phyloP scores from a whole-genome alignment of 1,140 invertebrate species.

The Drosophila ambigua region DNA sequence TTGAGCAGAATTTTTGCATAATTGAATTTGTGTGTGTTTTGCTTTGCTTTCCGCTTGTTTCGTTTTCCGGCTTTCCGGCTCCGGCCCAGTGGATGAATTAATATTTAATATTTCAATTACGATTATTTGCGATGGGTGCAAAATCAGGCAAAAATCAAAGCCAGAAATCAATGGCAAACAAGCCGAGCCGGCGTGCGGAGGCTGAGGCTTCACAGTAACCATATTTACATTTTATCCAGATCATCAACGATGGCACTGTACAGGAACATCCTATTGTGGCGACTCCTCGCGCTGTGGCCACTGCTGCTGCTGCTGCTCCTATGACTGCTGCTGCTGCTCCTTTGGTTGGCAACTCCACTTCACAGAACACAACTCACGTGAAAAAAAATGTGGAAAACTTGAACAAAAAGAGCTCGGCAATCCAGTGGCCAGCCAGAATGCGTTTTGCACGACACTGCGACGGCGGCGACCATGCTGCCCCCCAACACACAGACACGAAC shows the following conservation, averaged over 20 bases:
- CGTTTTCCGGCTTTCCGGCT: too few species aligned
- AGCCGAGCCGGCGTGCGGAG: neutral
- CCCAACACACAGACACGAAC: neutral
- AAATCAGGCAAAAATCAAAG: neutral
- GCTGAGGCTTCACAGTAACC: neutral
- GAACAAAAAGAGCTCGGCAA: slow-evolving; percentile 36
- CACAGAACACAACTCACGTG: slow-evolving; percentile 29
- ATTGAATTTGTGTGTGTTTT: too few species aligned
- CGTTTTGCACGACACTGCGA: slow-evolving; percentile 19
- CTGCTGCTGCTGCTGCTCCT: slow-evolving; percentile 10
- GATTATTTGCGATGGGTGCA: too few species aligned
- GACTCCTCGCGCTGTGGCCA: too few species aligned
- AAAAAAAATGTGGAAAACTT: slow-evolving; percentile 44
- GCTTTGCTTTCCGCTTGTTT: too few species aligned
- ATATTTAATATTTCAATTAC: too few species aligned
- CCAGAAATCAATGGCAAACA: slow-evolving; percentile 19
- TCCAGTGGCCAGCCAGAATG: slow-evolving; percentile 45
- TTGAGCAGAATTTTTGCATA: too few species aligned
- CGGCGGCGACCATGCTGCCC: slow-evolving; percentile 37
- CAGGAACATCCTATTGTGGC: slow-evolving; percentile 57
- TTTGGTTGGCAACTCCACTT: slow-evolving; percentile 23
- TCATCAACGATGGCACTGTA: slow-evolving; percentile 64
- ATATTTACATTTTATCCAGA: slow-evolving; percentile 76
- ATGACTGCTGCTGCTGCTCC: slow-evolving; percentile 9
- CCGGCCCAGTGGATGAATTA: too few species aligned